phyloP scores from a whole-genome alignment of 2,113 vertebrate species.

The Merops nubicus region DNA sequence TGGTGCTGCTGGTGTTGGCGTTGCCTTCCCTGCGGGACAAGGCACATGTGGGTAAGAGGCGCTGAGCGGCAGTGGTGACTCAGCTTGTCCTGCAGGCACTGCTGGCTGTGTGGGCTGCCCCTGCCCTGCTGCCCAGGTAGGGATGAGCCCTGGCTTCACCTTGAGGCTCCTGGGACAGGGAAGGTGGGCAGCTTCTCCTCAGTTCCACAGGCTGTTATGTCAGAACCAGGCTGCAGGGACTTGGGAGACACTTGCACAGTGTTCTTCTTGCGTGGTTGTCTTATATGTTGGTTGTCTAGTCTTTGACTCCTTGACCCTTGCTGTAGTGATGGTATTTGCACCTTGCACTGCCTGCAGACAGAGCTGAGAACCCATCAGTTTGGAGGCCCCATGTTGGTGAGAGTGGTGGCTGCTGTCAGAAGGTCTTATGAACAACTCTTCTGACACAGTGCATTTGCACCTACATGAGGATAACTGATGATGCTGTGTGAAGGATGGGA shows the following conservation, averaged over 20 bases:
- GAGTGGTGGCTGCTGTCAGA: not conserved
- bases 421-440: not conserved
- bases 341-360: not conserved
- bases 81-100: accelerated
- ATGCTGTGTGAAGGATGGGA: not conserved
- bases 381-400: accelerated
- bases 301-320: not conserved
- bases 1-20: not conserved
- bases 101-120: not conserved
- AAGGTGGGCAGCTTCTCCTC: not conserved
- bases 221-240: not conserved
- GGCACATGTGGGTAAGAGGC: accelerated
- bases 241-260: not conserved
- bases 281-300: not conserved
- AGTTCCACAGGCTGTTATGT: not conserved
- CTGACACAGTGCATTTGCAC: not conserved
- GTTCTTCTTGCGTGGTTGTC: not conserved
- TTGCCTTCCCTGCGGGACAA: not conserved
- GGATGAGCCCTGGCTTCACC: not conserved
- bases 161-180: accelerated
- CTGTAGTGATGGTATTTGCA: not conserved
- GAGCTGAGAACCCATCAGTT: not conserved
- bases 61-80: not conserved
- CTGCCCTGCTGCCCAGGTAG: not conserved
- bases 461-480: not conserved